Evolutionary conservation across 1,140 invertebrate species (phyloP), one percentile per base, ranked within the genome.

Genomic region (Ephestia elutella): DNA sequence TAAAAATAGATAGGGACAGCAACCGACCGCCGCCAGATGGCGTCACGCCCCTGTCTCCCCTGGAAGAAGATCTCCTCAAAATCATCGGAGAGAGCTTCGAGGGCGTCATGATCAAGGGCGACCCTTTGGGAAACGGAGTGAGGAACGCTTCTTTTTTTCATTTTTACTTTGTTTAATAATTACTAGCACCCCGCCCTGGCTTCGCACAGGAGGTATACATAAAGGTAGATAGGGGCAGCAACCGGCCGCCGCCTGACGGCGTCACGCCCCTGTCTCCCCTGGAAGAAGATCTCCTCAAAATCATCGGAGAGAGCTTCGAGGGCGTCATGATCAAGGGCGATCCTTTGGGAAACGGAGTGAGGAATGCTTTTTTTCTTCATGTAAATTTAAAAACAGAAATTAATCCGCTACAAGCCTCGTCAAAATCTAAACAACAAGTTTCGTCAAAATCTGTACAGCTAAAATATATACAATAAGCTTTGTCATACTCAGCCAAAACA

Each of bases 61-160:
- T 77, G 59, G 78, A 80, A 49, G 69, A 75, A 44, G 62, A 50
- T 13, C 73, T 78, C 25, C 15, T 78, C 2, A 59, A 28, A 17
- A 60, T 78, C 5, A 73, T 73, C 20, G 70, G 68, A 38, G 69
- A 71, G 8, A 66, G 60, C n/a, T 35, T 75, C 2, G 70, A 78
- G 2, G 62, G 48, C 7, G 56, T 73, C 5, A 59, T 74, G 0
- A 70, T 78, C 1, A 77, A 73, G 25, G 67, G 56, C 54, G 73
- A 80, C 50, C 75, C 77, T 20, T 53, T 73, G 19, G 72, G 53
- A 56, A 65, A 75, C 18, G 67, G 58, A 59, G 67, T 69, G 35
- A 49, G 64, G 49, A 38, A 4, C 32, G 11, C 11, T n/a, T n/a
- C n/a, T n/a, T n/a, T n/a, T n/a, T n/a, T n/a, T n/a, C n/a, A 38